A percentile compares a stretch with the other conserved stretches of the same genome.
Evolutionary conservation across 2,113 vertebrate genomes (phyloP).

Genomic region (Panthera tigris): DNA sequence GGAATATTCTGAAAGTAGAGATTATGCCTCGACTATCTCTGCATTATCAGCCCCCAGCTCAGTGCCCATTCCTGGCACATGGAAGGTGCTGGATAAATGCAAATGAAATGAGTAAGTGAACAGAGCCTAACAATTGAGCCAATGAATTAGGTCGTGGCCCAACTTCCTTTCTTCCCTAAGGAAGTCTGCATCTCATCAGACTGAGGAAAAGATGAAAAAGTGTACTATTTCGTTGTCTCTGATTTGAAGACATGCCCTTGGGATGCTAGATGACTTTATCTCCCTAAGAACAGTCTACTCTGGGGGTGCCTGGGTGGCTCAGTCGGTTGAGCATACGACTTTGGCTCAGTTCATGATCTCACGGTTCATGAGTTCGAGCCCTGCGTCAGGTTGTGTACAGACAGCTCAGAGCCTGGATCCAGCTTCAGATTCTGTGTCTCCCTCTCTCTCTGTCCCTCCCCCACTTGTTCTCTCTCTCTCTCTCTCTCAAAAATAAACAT

Average conservation of each 20-base stretch:
- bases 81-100: not conserved
- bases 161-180: not conserved
- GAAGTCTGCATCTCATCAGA: not conserved
- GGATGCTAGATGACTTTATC: not conserved
- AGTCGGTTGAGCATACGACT: too few species aligned
- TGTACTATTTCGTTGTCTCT: not conserved
- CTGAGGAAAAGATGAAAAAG: not conserved
- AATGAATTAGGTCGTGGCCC: not conserved
- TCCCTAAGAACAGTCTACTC: conserved; percentile 40
- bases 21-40: not conserved
- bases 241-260: not conserved
- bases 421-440: too few species aligned
- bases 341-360: too few species aligned
- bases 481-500: too few species aligned
- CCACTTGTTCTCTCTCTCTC: too few species aligned
- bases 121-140: conserved; percentile 4
- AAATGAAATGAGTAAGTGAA: not conserved
- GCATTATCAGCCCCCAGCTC: not conserved
- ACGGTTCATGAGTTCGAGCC: too few species aligned
- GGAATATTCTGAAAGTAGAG: not conserved
- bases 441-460: too few species aligned
- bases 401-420: too few species aligned
- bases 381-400: too few species aligned
- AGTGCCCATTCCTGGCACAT: not conserved
- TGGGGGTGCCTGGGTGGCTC: not conserved